These are phyloP conservation scores for Paradoxurus hermaphroditus DNA, from an alignment of 2,113 vertebrate species.

Conservation along the genomic window DNA sequence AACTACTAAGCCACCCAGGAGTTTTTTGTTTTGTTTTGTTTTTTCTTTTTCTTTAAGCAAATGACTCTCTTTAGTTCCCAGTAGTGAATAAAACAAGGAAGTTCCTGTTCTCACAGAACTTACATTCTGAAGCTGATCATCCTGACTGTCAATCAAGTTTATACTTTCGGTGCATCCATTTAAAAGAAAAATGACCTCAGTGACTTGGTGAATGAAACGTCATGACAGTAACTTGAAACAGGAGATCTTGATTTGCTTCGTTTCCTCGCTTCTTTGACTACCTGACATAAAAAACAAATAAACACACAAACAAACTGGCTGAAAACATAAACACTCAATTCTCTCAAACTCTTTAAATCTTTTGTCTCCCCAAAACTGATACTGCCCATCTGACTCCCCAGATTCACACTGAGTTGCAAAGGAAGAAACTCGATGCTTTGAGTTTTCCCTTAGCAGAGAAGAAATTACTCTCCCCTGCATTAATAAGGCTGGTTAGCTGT, in stretches of 20 bases:
- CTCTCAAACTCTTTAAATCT: background rate
- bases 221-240: background rate
- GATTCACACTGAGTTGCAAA: background rate
- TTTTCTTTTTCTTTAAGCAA: background rate
- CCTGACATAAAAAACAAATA: background rate
- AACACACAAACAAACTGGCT: background rate
- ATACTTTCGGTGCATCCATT: background rate
- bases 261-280: background rate
- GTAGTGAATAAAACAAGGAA: background rate
- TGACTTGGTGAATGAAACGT: background rate
- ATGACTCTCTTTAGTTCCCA: background rate
- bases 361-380: background rate
- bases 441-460: background rate
- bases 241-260: background rate
- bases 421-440: background rate
- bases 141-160: background rate
- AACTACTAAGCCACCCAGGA: too few species aligned
- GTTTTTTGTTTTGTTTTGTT: too few species aligned
- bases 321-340: background rate
- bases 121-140: background rate
- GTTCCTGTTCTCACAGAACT: background rate
- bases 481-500: background rate
- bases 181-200: slow-evolving; percentile 21
- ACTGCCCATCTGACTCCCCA: background rate
- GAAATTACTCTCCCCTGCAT: background rate